Base-by-base conservation (phyloP, 1,140 invertebrate genomes). In the Rhopalosiphum maidis region DNA sequence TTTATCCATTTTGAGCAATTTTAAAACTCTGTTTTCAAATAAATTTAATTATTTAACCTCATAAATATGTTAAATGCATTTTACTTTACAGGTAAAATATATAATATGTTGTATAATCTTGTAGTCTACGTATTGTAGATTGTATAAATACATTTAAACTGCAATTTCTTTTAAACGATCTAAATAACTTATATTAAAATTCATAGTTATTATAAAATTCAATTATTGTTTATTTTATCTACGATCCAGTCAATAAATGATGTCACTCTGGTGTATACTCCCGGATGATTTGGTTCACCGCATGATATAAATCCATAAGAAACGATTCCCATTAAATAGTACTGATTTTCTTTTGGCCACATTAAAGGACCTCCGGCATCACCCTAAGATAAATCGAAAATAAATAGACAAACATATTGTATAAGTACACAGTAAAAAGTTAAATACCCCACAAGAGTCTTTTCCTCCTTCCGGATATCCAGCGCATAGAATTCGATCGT, bases 301-400 rank as follows among this genome's bases (percentile, higher is more conserved):
- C 97, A 98, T 30, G 25, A n/a, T 22, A 97, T 96, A 94, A 96
- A 96, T 54, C 96, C 96, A 96, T 96, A 97, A 7, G 96, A 96
- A 0, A 96, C 96, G 0, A 96, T 95, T 48, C 96, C 96, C 86
- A 98, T 97, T 94, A 98, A 97, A 37, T 97, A 97, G 98, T 98
- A 98, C 90, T 96, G 96, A 0, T 96, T 96, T 41, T 97, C 96
- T 87, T 95, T 95, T 41, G 95, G 95, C 37, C 95, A 95, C 97
- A 98, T 98, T 7, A 98, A 94, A 1, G 98, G 97, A n/a, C 98
- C 98, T 21, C 98, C 98, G 51, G 97, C 98, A 95, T 98, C 98
- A 30, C 98, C 98, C 96, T 96, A 94, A 92, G 95, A 93, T 43
- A 25, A n/a, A n/a, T 35, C 18, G 41, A 2, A 15, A 54, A 23